Evolutionary conservation across 1,140 invertebrate species (phyloP), one percentile per base, ranked within the genome.

Genomic region (Oreohelix idahoensis): DNA sequence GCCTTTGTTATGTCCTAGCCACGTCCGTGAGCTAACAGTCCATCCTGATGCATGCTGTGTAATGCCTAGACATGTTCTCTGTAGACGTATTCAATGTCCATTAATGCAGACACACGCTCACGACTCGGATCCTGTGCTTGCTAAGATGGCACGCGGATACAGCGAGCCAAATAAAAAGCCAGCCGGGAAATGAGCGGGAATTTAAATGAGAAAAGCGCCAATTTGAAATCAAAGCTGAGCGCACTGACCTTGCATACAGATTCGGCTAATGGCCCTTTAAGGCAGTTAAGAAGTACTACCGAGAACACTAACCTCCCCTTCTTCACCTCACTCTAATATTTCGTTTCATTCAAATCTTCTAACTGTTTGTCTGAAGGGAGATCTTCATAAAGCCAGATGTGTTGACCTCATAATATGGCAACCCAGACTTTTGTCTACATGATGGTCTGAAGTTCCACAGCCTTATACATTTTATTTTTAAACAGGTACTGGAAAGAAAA

Each of bases 141-240:
- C 74, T 49, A 51, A 51, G 74, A 76, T 76, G 74, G 42, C 74
- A 49, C 15, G 39, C 45, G 38, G 26, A 76, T 76, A 76, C 74
- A 35, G 23, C 32, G 45, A 35, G n/a, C 71, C 71, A 42, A 38
- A 38, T 42, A 73, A 73, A 73, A 73, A 73, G 26, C 71, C 10
- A 42, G 23, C 71, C 42, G 71, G 71, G 71, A 73, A 45, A 32
- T 42, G 71, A 42, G 36, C 23, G 71, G 36, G 71, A 73, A 73
- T 73, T 73, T 45, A 39, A 73, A 73, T 73, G 42, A 73, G 71
- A 45, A 45, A 73, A 73, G 36, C 71, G 42, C 71, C 36, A 11
- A 42, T 73, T 45, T 73, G 71, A 73, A 73, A 73, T 73, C 71
- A 73, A 73, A 73, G 71, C 71, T n/a, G 71, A n/a, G 36, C 36